Conservation (phyloP, 1,140 invertebrate genomes). For the Muscidifurax raptorellus region DNA sequence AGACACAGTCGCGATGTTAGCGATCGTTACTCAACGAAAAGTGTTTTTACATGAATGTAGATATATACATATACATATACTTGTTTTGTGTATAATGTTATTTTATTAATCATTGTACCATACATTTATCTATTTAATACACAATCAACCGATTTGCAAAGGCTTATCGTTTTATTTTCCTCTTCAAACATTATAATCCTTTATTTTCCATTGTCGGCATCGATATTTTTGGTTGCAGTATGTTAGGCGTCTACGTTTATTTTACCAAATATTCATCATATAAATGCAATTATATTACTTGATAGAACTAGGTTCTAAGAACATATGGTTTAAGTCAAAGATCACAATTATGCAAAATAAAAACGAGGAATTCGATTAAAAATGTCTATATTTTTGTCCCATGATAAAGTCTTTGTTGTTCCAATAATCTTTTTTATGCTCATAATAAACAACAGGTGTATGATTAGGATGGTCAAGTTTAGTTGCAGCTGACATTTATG, state of each 20-base stretch:
- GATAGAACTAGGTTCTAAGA: background rate
- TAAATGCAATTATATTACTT: background rate
- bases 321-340: no score
- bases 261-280: background rate
- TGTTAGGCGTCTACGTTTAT: no score
- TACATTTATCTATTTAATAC: conserved; percentile 65
- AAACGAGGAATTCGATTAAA: background rate
- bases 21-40: conserved; percentile 21
- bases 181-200: background rate
- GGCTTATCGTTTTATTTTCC: conserved; percentile 34
- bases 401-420: no score
- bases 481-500: no score
- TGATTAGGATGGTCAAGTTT: no score
- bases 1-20: conserved; percentile 17
- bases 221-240: no score
- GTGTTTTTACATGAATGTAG: conserved; percentile 51
- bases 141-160: conserved; percentile 58
- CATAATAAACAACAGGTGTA: no score
- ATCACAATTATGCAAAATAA: no score
- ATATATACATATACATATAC: conserved; percentile 52
- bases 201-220: background rate
- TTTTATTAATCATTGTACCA: conserved; percentile 63
- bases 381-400: no score
- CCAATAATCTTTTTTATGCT: no score
- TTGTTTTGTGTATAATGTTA: conserved; percentile 59